A percentile compares a stretch with the other conserved stretches of the same genome.
phyloP scores from a whole-genome alignment of 2,113 vertebrate species.

The Brachionichthys hirsutus region DNA sequence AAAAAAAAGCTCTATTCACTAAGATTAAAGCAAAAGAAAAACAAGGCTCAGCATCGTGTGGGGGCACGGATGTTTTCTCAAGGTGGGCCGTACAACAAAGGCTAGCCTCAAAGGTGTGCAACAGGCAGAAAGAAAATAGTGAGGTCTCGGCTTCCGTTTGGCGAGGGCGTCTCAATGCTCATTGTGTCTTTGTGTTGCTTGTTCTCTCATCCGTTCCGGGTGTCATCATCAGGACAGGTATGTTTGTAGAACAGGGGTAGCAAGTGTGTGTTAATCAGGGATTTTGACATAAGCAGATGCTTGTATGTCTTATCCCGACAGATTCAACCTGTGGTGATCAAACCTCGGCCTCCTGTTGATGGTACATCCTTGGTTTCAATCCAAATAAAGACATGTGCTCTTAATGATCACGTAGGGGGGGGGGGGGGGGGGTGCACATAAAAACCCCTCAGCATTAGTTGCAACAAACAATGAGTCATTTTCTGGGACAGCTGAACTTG shows the following conservation, averaged over 20 bases:
- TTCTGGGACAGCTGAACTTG: constrained; percentile 50
- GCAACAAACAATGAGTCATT: constrained; percentile 67
- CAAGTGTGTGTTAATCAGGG: constrained; percentile 15
- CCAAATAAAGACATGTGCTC: constrained; percentile 35
- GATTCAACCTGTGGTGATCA: constrained; percentile 9
- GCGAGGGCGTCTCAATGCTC: constrained; percentile 18
- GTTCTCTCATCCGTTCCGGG: constrained; percentile 24
- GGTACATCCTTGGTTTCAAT: too few relatives aligned
- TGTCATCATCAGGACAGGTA: constrained; percentile 38
- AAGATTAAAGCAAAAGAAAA: constrained; percentile 78
- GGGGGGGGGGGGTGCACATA: constrained; percentile 14
- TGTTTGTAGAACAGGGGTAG: constrained; percentile 30
- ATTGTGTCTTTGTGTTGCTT: constrained; percentile 38
- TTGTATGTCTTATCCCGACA: constrained; percentile 15
- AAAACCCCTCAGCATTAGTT: constrained; percentile 37
- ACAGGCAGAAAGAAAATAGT: constrained; percentile 47
- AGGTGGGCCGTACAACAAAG: constrained; percentile 73
- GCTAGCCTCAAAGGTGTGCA: constrained; percentile 60
- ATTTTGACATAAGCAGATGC: constrained; percentile 24
- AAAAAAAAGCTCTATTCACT: constrained; percentile 74
- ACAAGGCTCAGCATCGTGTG: constrained; percentile 70
- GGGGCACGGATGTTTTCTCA: constrained; percentile 81
- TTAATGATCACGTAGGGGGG: constrained; percentile 36
- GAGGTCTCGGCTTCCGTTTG: constrained; percentile 41
- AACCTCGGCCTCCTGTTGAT: too few relatives aligned